Evolutionary conservation across 92 coral and sea anemone genomes (phyloP), one percentile per base, ranked within the genome.

Genomic region (Scolanthus callimorphus): DNA sequence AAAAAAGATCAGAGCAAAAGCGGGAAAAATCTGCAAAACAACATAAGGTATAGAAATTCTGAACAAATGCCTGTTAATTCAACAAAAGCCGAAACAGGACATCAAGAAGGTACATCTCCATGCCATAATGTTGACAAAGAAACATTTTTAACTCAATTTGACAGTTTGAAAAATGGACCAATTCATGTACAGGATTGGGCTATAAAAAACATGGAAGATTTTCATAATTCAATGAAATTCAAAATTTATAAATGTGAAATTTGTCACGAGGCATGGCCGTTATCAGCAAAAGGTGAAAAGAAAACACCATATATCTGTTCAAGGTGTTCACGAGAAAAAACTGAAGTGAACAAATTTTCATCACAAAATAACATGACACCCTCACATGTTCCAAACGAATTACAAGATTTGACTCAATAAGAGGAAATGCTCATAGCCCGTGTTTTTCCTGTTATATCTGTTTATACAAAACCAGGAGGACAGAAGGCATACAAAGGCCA

Each of bases 351-450:
- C 67, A 85, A 85, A 56, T 62, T 85, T 53, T 85, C 92, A n/a
- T 37, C 57, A 62, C 62, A 85, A 56, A 79, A 85, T 64, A 53
- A 21, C 25, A 79, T 74, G 83, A 74, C 63, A 27, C 84, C 94
- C 17, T 74, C 94, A 17, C 63, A n/a, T 39, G 80, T 85, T 11
- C 94, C 94, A 31, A 62, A 70, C 27, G 84, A 80, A 75, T 66
- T 85, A 50, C 84, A 80, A 59, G 77, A 58, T 63, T 41, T 85
- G 12, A 79, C 92, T 28, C 91, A 79, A 70, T 50, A 78, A 55
- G 92, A 85, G 51, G 83, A 85, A 62, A 74, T 84, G 91, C 55
- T 84, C 11, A 84, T 84, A 58, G 86, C 91, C 2, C 71, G 86
- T 39, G 82, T 58, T 48, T 81, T 84, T 45, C 91, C 86, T 29